Percentiles rank a stretch among this genome's conserved stretches.
Conservation (phyloP, 2,113 vertebrate species). For the Notechis scutatus region DNA sequence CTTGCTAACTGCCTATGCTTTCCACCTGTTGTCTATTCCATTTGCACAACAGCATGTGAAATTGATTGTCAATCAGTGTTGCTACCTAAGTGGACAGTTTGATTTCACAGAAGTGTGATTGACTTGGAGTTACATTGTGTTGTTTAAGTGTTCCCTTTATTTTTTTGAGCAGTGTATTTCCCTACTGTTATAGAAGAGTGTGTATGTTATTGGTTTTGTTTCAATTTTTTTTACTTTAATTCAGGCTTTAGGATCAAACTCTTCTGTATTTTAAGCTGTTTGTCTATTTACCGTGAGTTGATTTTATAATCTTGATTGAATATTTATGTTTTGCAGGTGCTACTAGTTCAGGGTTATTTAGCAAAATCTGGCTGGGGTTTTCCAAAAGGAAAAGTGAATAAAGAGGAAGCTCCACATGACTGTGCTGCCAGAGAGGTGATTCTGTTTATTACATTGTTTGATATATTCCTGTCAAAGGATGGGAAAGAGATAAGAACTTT, state of each 20-base stretch:
- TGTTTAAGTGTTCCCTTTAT: too few relatives aligned
- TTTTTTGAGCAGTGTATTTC: neutral
- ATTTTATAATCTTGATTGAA: neutral
- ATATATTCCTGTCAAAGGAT: neutral
- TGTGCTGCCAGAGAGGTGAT: slow-evolving; percentile 94
- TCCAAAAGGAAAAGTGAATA: slow-evolving; percentile 97
- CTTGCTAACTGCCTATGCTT: too few relatives aligned
- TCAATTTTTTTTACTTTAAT: neutral
- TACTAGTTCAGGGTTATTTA: slow-evolving; percentile 95
- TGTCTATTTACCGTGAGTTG: neutral
- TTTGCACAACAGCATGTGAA: too few relatives aligned
- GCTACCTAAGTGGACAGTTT: too few relatives aligned
- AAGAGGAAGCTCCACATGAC: slow-evolving; percentile 94
- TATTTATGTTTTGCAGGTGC: slow-evolving; percentile 72
- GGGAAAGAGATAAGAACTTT: neutral
- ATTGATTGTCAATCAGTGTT: too few relatives aligned
- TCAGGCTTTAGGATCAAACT: neutral
- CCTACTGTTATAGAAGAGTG: neutral
- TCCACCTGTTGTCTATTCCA: too few relatives aligned
- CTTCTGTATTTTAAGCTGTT: neutral
- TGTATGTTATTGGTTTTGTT: neutral
- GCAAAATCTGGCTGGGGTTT: slow-evolving; percentile 98
- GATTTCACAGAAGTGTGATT: too few relatives aligned
- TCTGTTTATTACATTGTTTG: neutral
- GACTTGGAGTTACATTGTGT: too few relatives aligned